Evolutionary conservation across 2,888 invertebrate genomes (phyloP), one percentile per base, ranked within the genome.

Genomic region (Tetanocera ferruginea): DNA sequence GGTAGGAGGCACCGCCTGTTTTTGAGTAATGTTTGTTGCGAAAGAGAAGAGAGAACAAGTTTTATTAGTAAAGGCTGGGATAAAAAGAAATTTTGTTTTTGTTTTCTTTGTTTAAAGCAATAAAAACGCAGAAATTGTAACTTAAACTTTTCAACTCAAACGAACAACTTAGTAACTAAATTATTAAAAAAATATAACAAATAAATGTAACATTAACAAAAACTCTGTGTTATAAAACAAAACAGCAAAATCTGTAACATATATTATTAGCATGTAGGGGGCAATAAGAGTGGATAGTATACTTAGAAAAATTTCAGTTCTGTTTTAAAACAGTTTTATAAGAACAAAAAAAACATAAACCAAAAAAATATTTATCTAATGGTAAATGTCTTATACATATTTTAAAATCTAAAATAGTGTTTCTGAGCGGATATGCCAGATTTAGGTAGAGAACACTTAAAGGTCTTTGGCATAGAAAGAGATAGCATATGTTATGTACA

Each of bases 1-100:
- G 89, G 84, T 89, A 90, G 79, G 90, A 87, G 86, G 88, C 86
- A 85, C 88, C 90, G 86, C 85, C 87, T 87, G 85, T 75, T 43
- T 11, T 43, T 11, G 31, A 14, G 5, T 75, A 31, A 17, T 57
- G 14, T n/a, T 2, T 0, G 9, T 14, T 64, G 25, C 14, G 52
- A 62, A 25, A 43, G n/a, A 60, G 57, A n/a, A 64, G 3, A 64
- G 34, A 74, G 62, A 62, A 60, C n/a, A 11, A 28, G 6, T 28
- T 57, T 23, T 34, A 60, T 78, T 79, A 70, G 76, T 17, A 49
- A 8, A n/a, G 28, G 5, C 17, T 28, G 66, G 49, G 19, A 31
- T 19, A 64, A 17, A 3, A 5, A 2, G n/a, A 11, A 23, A 17
- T 75, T 79, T 80, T 51, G 78, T 60, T 77, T 57, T 8, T 55